Base-by-base conservation (phyloP, 2,113 vertebrate species). In the Callipepla squamata region DNA sequence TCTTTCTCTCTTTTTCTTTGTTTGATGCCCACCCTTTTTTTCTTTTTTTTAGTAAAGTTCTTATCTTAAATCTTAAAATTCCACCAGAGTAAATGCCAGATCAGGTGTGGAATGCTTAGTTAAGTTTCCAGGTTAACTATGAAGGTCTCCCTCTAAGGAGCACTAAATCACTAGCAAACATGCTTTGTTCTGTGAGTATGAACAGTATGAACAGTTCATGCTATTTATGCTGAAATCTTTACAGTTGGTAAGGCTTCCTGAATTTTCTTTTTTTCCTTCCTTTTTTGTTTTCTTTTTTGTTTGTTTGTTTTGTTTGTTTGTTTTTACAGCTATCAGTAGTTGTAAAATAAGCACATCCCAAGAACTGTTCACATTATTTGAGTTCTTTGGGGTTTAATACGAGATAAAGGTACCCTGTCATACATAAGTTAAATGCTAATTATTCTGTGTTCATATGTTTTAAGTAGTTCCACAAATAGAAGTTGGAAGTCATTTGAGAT, bases 401-500 rank as follows among this genome's bases (percentile, higher is more conserved):
- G 32, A 80, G 14, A 26, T 20, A 67, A 89, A 69, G 21, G 30
- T 20, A 47, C 28, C 36, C 21, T 13, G 80, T 59, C 19, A 12
- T 25, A 57, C 25, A 2, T 9, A 5, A 77, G 7, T 57, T 61
- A 80, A 75, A 53, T 59, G 55, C 22, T 48, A 66, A 42, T 66
- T 83, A 22, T 75, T 81, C 61, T 58, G 5, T 65, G 17, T 36
- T 55, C 17, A 0, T 44, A 4, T 86, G 25, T 90, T 77, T 78
- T 77, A 80, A 82, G 21, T 65, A 38, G 11, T 86, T 77, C 23
- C n/a, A 44, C 59, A 28, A 82, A 38, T 34, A 82, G 58, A 44
- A 92, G 21, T 53, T 13, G 42, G 45, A 84, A 89, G 21, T 75
- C 0, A 80, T 88, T 86, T 86, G 47, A 92, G 87, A 67, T 78